These are phyloP conservation scores for Enoplosus armatus DNA, from an alignment of 2,797 vertebrate genomes.

Conservation along the genomic window DNA sequence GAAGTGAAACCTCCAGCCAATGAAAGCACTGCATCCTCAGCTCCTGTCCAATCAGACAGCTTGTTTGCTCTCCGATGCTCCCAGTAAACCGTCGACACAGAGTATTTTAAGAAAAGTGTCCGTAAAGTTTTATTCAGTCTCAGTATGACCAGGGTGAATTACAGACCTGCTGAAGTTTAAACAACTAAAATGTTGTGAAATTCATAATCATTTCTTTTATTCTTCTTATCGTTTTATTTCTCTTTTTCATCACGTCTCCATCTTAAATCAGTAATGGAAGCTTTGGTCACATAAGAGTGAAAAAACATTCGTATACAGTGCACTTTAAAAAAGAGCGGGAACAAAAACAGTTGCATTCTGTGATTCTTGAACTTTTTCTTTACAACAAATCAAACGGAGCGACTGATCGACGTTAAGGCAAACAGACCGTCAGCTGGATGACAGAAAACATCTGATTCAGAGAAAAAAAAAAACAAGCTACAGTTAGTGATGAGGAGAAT, in stretches of 20 bases:
- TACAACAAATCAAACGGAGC: constrained; percentile 88
- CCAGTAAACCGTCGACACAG: constrained; percentile 26
- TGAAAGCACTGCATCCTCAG: not conserved
- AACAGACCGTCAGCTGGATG: constrained; percentile 88
- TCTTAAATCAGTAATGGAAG: constrained; percentile 73
- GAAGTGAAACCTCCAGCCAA: not conserved
- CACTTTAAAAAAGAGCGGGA: constrained; percentile 67
- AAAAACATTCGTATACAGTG: constrained; percentile 84
- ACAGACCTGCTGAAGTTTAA: constrained; percentile 59
- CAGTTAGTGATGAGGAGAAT: constrained; percentile 34
- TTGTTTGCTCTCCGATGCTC: not conserved
- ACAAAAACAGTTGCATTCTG: constrained; percentile 68
- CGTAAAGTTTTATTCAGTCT: constrained; percentile 69
- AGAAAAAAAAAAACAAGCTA: constrained; percentile 54
- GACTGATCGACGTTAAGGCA: constrained; percentile 93
- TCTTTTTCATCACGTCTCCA: constrained; percentile 69
- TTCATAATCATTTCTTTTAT: constrained; percentile 44
- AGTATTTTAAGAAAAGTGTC: constrained; percentile 62
- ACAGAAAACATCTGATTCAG: constrained; percentile 79
- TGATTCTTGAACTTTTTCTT: constrained; percentile 85
- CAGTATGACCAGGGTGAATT: constrained; percentile 50
- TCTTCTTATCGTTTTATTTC: constrained; percentile 21
- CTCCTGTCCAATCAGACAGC: not conserved
- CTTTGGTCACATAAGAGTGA: constrained; percentile 86
- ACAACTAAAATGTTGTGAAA: constrained; percentile 55